Base-by-base conservation (phyloP, 1,140 invertebrate species). In the Drosophila watanabei region DNA sequence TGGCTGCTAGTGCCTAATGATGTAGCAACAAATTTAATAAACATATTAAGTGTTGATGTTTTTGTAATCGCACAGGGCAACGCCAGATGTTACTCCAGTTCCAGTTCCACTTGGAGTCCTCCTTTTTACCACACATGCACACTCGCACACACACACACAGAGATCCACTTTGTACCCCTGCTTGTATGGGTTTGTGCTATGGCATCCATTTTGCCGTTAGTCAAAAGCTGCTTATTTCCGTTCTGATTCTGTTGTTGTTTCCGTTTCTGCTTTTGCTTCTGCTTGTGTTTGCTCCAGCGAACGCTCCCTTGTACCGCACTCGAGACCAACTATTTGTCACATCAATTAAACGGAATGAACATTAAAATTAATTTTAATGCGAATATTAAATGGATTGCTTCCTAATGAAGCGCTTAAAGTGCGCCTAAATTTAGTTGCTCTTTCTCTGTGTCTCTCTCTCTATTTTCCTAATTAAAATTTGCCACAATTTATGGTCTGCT, bases 11-110 rank as follows among this genome's bases (percentile, higher is more conserved):
- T 86, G 86, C 86, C 86, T 90, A 90, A 90, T 90, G 86, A 90
- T 91, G 86, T 91, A 91, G 87, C 87, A 91, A 90, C 86, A 91
- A 91, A 90, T 90, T 90, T 91, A 91, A 91, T 91, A 90, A 90
- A 91, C 87, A 91, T 89, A 89, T 89, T 89, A 90, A 89, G 86
- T 89, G 86, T 89, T 89, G 85, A 90, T 89, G 86, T 90, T 89
- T 85, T 90, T 89, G 85, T 82, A 90, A 89, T 89, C 86, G 79
- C 75, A 49, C 48, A 62, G 79, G 49, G 45, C 46, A 73, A n/a
- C 59, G 41, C 61, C 69, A 82, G 58, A 59, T 64, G 66, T 60
- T 45, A 66, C 70, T 59, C 45, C 60, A 65, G 35, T 70, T 39
- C 13, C 20, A 33, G 16, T 37, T 41, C 37, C 35, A 18, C 32